These are phyloP conservation scores for Cydia amplana DNA, from an alignment of 1,140 invertebrate genomes.

Conservation along the genomic window DNA sequence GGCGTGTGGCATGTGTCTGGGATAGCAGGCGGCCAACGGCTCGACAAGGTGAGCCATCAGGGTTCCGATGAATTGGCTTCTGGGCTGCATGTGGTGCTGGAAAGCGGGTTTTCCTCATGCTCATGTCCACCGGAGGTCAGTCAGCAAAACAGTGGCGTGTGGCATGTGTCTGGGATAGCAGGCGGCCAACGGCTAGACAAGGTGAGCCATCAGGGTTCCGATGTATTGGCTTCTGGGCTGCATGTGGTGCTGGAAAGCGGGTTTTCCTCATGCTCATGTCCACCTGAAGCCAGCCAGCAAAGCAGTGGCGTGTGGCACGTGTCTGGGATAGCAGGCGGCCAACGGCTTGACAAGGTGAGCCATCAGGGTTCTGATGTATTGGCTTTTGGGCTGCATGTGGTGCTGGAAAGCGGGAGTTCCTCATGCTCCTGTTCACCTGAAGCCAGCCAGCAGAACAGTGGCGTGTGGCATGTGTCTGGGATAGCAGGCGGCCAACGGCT, in stretches of 20 bases:
- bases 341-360: slow-evolving; percentile 64
- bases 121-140: slow-evolving; percentile 57
- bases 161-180: slow-evolving; percentile 69
- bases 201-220: slow-evolving; percentile 39
- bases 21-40: slow-evolving; percentile 65
- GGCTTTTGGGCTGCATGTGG: slow-evolving; percentile 49
- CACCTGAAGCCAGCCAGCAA: slow-evolving; percentile 48
- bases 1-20: slow-evolving; percentile 74
- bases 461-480: slow-evolving; percentile 72
- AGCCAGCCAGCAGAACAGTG: slow-evolving; percentile 58
- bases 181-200: slow-evolving; percentile 70
- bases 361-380: too few species aligned
- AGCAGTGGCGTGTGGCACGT: slow-evolving; percentile 73
- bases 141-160: slow-evolving; percentile 66
- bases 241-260: slow-evolving; percentile 66
- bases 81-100: slow-evolving; percentile 60
- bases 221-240: slow-evolving; percentile 31
- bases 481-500: slow-evolving; percentile 67
- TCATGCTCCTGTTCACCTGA: slow-evolving; percentile 64
- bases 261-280: slow-evolving; percentile 62
- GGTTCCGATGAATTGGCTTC: too few species aligned
- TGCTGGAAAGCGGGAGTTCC: slow-evolving; percentile 57
- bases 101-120: slow-evolving; percentile 56
- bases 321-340: slow-evolving; percentile 67
- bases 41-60: slow-evolving; percentile 55